phyloP scores from a whole-genome alignment of 1,140 invertebrate genomes.

The Periplaneta americana region DNA sequence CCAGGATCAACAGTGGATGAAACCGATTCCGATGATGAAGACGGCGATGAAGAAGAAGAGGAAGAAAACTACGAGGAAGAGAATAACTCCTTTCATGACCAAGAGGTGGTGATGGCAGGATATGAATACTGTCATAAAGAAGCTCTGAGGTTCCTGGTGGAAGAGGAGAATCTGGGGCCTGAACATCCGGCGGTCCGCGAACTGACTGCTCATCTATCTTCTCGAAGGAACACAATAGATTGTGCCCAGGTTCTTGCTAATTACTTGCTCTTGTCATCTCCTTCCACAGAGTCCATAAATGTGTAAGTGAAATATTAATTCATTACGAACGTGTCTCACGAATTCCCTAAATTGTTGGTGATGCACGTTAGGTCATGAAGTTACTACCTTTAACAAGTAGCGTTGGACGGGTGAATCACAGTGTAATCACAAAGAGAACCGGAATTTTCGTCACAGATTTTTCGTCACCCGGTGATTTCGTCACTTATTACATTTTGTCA shows the following conservation, averaged over 20 bases:
- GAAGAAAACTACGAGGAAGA: not conserved
- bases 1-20: not conserved
- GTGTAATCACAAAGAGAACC: too few species aligned
- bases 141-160: constrained; percentile 35
- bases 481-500: too few species aligned
- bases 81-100: not conserved
- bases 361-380: too few species aligned
- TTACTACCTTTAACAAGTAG: too few species aligned
- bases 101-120: constrained; percentile 23
- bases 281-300: not conserved
- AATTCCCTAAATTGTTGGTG: too few species aligned
- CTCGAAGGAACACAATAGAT: constrained; percentile 26
- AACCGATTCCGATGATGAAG: not conserved
- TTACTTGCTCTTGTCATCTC: not conserved
- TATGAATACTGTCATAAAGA: constrained; percentile 38
- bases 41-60: not conserved
- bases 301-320: too few species aligned
- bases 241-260: not conserved
- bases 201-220: constrained; percentile 35
- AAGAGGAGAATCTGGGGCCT: constrained; percentile 35
- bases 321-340: too few species aligned
- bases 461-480: too few species aligned
- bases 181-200: constrained; percentile 38
- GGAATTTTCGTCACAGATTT: too few species aligned
- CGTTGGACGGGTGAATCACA: too few species aligned